Evolutionary conservation across 2,113 vertebrate species (phyloP).

Genomic region (Hippocampus mohnikei): DNA sequence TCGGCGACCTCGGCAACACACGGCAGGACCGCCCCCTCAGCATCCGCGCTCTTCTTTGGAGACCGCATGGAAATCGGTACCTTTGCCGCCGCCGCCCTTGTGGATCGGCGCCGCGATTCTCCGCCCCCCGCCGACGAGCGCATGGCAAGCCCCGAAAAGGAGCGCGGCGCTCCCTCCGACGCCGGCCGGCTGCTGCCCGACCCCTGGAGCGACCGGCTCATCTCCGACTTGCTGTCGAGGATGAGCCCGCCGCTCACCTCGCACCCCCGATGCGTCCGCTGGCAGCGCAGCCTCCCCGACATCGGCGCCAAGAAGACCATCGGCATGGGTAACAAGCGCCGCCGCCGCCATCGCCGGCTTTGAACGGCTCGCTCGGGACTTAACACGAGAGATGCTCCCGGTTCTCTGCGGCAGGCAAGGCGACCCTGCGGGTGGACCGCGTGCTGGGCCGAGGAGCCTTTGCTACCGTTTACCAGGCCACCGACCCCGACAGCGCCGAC

Average conservation of each 20-base stretch:
- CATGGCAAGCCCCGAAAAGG: slow-evolving; percentile 34
- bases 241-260: slow-evolving; percentile 75
- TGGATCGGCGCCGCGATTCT: no score
- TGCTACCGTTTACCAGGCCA: slow-evolving; percentile 86
- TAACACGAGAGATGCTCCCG: neutral
- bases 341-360: rapidly evolving
- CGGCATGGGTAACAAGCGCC: slow-evolving; percentile 76
- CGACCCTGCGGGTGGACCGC: slow-evolving; percentile 73
- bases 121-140: slow-evolving; percentile 5
- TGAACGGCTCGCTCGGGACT: neutral
- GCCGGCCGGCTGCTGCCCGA: slow-evolving; percentile 70
- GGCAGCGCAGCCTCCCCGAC: slow-evolving; percentile 71
- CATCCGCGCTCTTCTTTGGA: no score
- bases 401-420: slow-evolving; percentile 66
- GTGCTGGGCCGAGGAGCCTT: slow-evolving; percentile 89
- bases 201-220: slow-evolving; percentile 82
- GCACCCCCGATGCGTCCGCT: slow-evolving; percentile 69
- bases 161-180: neutral
- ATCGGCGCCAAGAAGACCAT: slow-evolving; percentile 76
- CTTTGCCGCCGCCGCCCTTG: neutral
- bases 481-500: slow-evolving; percentile 70
- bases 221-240: slow-evolving; percentile 69
- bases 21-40: no score
- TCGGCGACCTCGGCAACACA: no score
- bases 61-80: no score